phyloP scores from a whole-genome alignment of 2,797 vertebrate species.

The Rhodeus uyekii region DNA sequence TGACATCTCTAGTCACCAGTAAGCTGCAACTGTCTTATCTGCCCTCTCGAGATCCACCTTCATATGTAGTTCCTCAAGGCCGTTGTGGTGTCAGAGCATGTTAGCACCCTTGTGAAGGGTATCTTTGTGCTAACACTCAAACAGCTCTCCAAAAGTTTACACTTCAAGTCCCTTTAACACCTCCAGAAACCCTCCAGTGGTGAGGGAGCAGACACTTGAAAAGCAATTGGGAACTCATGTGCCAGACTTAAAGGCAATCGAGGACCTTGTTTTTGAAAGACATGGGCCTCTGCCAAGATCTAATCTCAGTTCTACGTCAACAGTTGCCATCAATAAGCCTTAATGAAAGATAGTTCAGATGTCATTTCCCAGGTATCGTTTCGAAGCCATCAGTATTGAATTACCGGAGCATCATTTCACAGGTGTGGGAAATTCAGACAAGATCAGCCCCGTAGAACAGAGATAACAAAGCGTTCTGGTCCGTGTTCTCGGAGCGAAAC shows the following conservation, averaged over 20 bases:
- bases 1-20: background rate
- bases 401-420: conserved; percentile 28
- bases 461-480: conserved; percentile 25
- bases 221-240: conserved; percentile 45
- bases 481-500: background rate
- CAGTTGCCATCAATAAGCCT: conserved; percentile 46
- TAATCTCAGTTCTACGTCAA: conserved; percentile 46
- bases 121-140: background rate
- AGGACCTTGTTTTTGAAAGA: conserved; percentile 50
- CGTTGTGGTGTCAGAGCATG: conserved; percentile 31
- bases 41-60: conserved; percentile 4
- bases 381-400: conserved; percentile 33
- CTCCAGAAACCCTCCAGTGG: conserved; percentile 30
- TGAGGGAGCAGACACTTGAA: conserved; percentile 24
- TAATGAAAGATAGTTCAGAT: conserved; percentile 48
- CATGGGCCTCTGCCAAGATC: conserved; percentile 44
- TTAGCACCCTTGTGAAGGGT: conserved; percentile 24
- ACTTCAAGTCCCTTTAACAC: conserved; percentile 36
- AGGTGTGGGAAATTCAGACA: conserved; percentile 41
- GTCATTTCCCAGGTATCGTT: conserved; percentile 41
- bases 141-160: conserved; percentile 29
- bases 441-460: conserved; percentile 27
- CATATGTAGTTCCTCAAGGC: conserved; percentile 32
- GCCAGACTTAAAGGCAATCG: conserved; percentile 50
- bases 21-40: background rate